A percentile compares a stretch with the other conserved stretches of the same genome.
Evolutionary conservation across 2,113 vertebrate species (phyloP).

Genomic region (Chitala chitala): DNA sequence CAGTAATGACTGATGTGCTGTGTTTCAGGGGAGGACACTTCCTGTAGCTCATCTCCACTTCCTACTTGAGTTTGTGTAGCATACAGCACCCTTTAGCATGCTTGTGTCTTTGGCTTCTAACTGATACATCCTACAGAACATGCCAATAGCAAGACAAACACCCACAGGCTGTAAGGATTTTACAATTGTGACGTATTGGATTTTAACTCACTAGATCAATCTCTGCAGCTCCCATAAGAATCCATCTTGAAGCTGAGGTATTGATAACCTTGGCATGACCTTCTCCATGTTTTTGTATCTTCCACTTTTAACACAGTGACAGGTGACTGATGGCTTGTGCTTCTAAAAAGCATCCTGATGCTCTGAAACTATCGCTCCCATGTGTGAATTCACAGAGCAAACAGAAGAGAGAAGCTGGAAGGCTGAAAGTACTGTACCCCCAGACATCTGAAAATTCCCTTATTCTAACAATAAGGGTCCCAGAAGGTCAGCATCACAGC

Average conservation of each 20-base stretch:
- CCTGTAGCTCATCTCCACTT: not conserved
- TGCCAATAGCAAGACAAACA: constrained; percentile 10
- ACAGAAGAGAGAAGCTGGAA: not conserved
- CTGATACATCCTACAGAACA: not conserved
- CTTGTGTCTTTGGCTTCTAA: constrained; percentile 7
- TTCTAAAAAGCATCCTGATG: not conserved
- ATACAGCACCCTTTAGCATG: not conserved
- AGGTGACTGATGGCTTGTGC: not conserved
- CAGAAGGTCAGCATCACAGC: not conserved
- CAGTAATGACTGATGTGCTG: too few species aligned
- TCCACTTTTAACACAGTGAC: not conserved
- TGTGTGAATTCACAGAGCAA: not conserved
- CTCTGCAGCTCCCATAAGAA: not conserved
- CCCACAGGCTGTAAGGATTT: not conserved
- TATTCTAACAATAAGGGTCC: too few species aligned
- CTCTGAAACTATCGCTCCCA: not conserved
- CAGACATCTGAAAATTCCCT: too few species aligned
- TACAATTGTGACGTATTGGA: not conserved
- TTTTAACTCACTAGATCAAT: not conserved
- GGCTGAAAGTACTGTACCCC: too few species aligned
- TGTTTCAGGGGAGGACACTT: not conserved
- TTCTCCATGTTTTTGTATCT: not conserved
- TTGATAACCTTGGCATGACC: constrained; percentile 14
- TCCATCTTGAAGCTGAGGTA: not conserved
- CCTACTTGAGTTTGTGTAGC: not conserved